A percentile compares a stretch with the other conserved stretches of the same genome.
phyloP scores from a whole-genome alignment of 2,113 vertebrate species.

The Nerophis ophidion region DNA sequence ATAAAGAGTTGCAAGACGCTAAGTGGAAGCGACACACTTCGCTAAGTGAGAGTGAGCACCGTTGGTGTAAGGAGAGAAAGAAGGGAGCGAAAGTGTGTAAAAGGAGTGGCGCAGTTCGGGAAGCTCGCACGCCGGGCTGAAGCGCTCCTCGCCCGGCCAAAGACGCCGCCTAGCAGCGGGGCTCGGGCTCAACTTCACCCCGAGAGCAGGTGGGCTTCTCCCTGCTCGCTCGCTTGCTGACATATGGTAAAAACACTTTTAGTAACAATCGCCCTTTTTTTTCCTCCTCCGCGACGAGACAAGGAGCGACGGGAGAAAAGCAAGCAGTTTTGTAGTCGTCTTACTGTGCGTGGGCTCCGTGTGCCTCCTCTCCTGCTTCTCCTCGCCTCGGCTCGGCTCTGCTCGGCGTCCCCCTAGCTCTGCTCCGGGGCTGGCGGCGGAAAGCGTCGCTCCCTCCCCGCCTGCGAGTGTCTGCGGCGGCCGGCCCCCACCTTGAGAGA shows the following conservation, averaged over 20 bases:
- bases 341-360: constrained; percentile 1
- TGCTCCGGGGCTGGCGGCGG: constrained; percentile 80
- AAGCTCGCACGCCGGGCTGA: constrained; percentile 49
- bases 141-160: constrained; percentile 60
- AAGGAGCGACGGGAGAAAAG: no score
- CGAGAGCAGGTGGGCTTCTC: not conserved
- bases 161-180: constrained; percentile 5
- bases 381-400: not conserved
- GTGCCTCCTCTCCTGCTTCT: constrained; percentile 1
- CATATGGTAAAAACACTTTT: no score
- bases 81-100: not conserved
- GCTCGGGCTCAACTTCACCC: not conserved
- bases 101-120: constrained; percentile 71
- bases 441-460: constrained; percentile 78
- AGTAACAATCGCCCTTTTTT: no score
- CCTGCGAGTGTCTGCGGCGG: constrained; percentile 86
- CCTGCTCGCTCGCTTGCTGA: no score
- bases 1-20: not conserved
- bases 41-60: not conserved
- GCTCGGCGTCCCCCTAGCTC: constrained; percentile 62
- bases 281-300: no score
- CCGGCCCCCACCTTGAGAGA: constrained; percentile 57
- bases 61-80: not conserved
- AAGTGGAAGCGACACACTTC: not conserved
- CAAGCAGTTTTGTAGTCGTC: not conserved